Percentiles rank a stretch among this genome's conserved stretches.
phyloP scores from a whole-genome alignment of 2,797 vertebrate genomes.

The Cephalopachus bancanus region DNA sequence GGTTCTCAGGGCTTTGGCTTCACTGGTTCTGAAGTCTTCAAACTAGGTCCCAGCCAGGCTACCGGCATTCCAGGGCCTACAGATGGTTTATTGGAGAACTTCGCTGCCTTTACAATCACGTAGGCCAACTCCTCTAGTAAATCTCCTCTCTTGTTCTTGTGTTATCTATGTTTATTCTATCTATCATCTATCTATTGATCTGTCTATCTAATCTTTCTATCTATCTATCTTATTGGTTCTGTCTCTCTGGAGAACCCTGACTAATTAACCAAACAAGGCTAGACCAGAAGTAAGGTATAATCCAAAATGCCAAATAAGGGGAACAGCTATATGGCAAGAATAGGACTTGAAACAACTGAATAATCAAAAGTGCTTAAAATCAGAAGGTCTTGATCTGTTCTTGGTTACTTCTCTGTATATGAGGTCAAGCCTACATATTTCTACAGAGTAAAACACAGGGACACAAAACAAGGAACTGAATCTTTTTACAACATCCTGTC shows the following conservation, averaged over 20 bases:
- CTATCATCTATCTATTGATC: not conserved
- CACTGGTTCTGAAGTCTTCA: not conserved
- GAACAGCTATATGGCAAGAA: not conserved
- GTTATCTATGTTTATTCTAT: not conserved
- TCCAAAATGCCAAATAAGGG: not conserved
- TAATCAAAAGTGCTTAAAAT: not conserved
- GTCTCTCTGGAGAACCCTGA: not conserved
- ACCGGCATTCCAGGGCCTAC: not conserved
- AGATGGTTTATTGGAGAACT: not conserved
- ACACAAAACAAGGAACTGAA: not conserved
- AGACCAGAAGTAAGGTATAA: not conserved
- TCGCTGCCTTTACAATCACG: not conserved
- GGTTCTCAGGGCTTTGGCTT: not conserved
- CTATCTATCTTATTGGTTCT: not conserved
- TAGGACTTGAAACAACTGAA: constrained; percentile 17
- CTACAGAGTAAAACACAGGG: constrained; percentile 20
- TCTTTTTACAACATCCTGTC: not conserved
- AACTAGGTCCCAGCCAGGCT: not conserved
- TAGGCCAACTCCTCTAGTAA: not conserved
- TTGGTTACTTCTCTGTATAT: not conserved
- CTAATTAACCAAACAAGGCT: not conserved
- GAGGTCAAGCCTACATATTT: constrained; percentile 28
- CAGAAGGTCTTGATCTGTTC: not conserved
- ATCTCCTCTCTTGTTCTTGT: not conserved
- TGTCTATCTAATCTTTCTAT: not conserved